phyloP scores from a whole-genome alignment of 2,888 invertebrate genomes.

The Drosophila peninsularis region DNA sequence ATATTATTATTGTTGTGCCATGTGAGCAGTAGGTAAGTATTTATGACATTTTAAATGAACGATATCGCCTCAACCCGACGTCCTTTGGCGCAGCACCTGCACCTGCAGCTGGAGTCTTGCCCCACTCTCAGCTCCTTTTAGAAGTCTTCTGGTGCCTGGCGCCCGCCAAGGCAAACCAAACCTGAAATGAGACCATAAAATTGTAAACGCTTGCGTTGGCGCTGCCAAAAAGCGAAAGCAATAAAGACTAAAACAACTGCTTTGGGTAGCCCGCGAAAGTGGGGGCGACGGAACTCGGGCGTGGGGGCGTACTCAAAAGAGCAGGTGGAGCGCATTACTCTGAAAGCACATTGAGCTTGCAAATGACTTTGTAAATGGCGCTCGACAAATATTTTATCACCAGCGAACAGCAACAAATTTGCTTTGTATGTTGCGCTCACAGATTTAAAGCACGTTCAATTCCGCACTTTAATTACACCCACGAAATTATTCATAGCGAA shows the following conservation, averaged over 20 bases:
- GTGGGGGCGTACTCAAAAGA: slow-evolving; percentile 17
- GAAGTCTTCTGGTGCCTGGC: slow-evolving; percentile 1
- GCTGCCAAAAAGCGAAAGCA: slow-evolving; percentile 50
- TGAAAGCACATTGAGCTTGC: slow-evolving; percentile 76
- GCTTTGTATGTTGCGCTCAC: slow-evolving; percentile 42
- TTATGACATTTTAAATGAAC: slow-evolving; percentile 70
- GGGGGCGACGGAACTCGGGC: background rate
- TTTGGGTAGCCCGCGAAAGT: slow-evolving; percentile 17
- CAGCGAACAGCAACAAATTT: slow-evolving; percentile 68
- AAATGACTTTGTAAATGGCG: slow-evolving; percentile 79
- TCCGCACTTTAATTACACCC: slow-evolving; percentile 22
- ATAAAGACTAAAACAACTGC: slow-evolving; percentile 74
- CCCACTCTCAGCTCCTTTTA: background rate
- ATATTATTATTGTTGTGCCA: slow-evolving; percentile 25
- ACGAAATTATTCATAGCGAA: slow-evolving; percentile 35
- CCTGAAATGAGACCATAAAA: slow-evolving; percentile 68
- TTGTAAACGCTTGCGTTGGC: slow-evolving; percentile 50
- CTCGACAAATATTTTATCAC: slow-evolving; percentile 78
- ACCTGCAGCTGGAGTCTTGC: slow-evolving; percentile 18
- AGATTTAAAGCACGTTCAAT: slow-evolving; percentile 24
- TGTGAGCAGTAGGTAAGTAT: slow-evolving; percentile 35
- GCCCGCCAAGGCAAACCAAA: slow-evolving; percentile 29
- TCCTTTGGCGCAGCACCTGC: slow-evolving; percentile 18
- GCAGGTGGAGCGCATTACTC: slow-evolving; percentile 75
- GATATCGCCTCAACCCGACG: slow-evolving; percentile 21